Percentiles rank a stretch among this genome's conserved stretches.
phyloP scores from a whole-genome alignment of 2,113 vertebrate genomes.

The Nannobrachium achirus region DNA sequence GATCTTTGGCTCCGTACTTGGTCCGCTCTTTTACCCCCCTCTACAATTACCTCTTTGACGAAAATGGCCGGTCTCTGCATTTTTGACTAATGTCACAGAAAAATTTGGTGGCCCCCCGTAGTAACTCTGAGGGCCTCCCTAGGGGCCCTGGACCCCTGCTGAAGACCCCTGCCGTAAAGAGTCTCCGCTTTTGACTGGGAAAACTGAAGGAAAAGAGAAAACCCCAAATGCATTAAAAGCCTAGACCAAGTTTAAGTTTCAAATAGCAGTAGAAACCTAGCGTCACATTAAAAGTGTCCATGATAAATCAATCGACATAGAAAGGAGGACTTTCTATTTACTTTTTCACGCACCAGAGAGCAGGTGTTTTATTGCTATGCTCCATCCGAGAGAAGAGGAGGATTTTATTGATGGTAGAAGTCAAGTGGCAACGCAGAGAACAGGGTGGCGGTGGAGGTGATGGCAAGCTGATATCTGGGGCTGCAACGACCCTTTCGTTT shows the following conservation, averaged over 20 bases:
- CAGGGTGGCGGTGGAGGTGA: too few relatives aligned
- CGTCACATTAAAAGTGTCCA: slow-evolving; percentile 28
- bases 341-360: background rate
- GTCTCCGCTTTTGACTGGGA: slow-evolving; percentile 9
- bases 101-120: too few relatives aligned
- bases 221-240: slow-evolving; percentile 26
- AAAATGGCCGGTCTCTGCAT: too few relatives aligned
- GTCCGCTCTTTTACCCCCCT: too few relatives aligned
- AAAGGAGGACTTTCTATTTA: slow-evolving; percentile 39
- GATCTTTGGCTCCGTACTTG: too few relatives aligned
- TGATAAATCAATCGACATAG: slow-evolving; percentile 2
- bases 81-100: too few relatives aligned
- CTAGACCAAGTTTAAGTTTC: slow-evolving; percentile 24
- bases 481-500: too few relatives aligned
- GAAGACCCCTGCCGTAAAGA: background rate
- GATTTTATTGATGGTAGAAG: background rate
- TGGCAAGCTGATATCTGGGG: too few relatives aligned
- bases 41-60: too few relatives aligned
- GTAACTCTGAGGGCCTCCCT: too few relatives aligned
- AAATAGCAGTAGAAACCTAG: slow-evolving; percentile 34
- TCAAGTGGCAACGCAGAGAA: too few relatives aligned
- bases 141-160: too few relatives aligned
- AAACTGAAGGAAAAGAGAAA: background rate
- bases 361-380: slow-evolving; percentile 66
- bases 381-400: slow-evolving; percentile 45